Conservation (phyloP, 1,140 invertebrate species). For the Rhizoglyphus robini region DNA sequence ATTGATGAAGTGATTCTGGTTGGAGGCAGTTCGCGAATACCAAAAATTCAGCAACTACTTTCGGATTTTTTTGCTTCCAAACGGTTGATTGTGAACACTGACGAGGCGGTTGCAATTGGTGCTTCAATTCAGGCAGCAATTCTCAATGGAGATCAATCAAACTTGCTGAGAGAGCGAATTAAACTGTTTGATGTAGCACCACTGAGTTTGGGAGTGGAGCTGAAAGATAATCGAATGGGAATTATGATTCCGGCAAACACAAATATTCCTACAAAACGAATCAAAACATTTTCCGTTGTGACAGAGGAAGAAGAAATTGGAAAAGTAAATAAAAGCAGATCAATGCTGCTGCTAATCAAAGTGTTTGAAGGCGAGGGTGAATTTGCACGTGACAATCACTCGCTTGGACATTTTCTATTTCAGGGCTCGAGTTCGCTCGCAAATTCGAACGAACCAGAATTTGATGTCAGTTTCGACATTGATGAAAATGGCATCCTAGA, state of each 20-base stretch:
- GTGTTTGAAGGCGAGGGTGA: neutral
- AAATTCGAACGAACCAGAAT: neutral
- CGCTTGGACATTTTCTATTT: neutral
- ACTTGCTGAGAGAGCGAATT: neutral
- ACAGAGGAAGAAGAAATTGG: slow-evolving; percentile 43
- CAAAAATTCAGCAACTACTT: slow-evolving; percentile 2
- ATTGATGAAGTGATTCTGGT: slow-evolving; percentile 29
- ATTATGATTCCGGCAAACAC: no score
- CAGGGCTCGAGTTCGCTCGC: neutral
- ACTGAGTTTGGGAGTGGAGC: slow-evolving; percentile 46
- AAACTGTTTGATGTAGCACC: slow-evolving; percentile 36
- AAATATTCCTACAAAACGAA: no score
- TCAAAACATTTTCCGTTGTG: no score
- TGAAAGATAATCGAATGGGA: slow-evolving; percentile 44
- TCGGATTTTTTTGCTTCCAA: slow-evolving; percentile 25
- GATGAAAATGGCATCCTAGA: neutral
- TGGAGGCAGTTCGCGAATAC: slow-evolving; percentile 27
- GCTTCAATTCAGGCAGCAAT: slow-evolving; percentile 36
- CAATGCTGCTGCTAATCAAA: neutral
- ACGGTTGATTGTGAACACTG: slow-evolving; percentile 32
- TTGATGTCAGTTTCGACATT: neutral
- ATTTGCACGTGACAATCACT: neutral
- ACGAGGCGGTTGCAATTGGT: slow-evolving; percentile 37
- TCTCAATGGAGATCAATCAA: slow-evolving; percentile 23
- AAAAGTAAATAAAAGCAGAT: slow-evolving; percentile 17